These are phyloP conservation scores for Axis porcinus DNA, from an alignment of 2,113 vertebrate genomes.

Conservation along the genomic window DNA sequence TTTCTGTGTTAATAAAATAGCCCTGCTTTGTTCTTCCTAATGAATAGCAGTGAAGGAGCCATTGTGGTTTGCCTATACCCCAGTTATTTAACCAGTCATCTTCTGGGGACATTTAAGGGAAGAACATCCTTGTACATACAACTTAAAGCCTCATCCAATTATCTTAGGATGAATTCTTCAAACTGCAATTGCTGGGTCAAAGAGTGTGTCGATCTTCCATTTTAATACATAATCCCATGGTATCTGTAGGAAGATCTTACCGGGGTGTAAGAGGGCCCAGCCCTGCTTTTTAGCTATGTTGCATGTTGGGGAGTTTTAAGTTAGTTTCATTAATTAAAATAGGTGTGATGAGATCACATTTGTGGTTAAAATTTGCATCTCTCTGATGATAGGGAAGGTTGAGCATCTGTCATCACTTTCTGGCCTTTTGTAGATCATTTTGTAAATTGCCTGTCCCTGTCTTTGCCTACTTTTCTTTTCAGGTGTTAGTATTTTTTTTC, in stretches of 20 bases:
- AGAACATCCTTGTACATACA: conserved; percentile 9
- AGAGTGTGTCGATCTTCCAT: not conserved
- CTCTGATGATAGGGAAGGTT: conserved; percentile 47
- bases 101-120: not conserved
- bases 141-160: conserved; percentile 51
- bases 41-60: not conserved
- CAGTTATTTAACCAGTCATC: not conserved
- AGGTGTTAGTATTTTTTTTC: conserved; percentile 8
- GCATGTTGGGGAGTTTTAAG: conserved; percentile 11
- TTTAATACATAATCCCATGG: not conserved
- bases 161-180: conserved; percentile 25
- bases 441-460: conserved; percentile 16
- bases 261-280: accelerated
- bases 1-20: not conserved
- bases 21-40: not conserved
- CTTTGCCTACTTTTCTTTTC: not conserved
- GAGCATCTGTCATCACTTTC: conserved; percentile 27
- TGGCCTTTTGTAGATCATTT: conserved; percentile 34
- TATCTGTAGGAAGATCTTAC: not conserved
- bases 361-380: conserved; percentile 39
- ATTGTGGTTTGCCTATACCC: not conserved
- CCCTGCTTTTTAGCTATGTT: not conserved
- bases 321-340: conserved; percentile 42
- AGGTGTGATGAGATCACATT: not conserved
- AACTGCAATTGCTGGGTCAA: conserved; percentile 37